Percentiles rank a stretch among this genome's conserved stretches.
Evolutionary conservation across 2,888 invertebrate genomes (phyloP).

Genomic region (Agelastica alni): DNA sequence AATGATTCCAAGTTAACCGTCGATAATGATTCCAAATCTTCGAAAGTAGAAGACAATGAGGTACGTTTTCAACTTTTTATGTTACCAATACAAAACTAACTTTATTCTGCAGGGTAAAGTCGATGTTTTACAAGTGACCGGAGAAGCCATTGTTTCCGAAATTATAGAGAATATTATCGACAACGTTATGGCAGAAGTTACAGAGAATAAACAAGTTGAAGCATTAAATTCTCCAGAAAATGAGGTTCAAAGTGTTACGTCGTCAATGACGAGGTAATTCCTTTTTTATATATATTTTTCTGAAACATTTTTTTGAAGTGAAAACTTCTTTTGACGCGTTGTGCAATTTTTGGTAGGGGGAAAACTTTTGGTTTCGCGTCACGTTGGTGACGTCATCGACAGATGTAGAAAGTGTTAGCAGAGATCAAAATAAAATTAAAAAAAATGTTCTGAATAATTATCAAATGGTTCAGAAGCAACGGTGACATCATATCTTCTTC

Average conservation of each 20-base stretch:
- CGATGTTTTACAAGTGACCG: constrained; percentile 4
- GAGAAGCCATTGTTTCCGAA: constrained; percentile 51
- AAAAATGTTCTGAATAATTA: no score
- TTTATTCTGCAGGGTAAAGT: constrained; percentile 6
- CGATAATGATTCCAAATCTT: constrained; percentile 34
- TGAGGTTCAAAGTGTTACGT: constrained; percentile 41
- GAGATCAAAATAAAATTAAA: no score
- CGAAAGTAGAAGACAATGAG: constrained; percentile 31
- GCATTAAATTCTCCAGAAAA: constrained; percentile 36
- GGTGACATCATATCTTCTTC: no score
- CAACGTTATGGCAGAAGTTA: constrained; percentile 48
- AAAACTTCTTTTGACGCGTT: no score
- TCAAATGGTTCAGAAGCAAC: no score
- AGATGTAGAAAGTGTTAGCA: no score
- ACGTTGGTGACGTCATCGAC: no score
- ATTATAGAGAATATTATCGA: constrained; percentile 55
- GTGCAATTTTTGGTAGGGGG: no score
- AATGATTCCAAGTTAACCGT: constrained; percentile 28
- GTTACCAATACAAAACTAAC: not conserved
- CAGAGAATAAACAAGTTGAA: constrained; percentile 38
- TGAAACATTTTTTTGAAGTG: no score
- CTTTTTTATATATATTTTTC: no score
- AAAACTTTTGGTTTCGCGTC: no score
- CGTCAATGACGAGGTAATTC: constrained; percentile 46
- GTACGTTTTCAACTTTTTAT: constrained; percentile 6